A percentile compares a stretch with the other conserved stretches of the same genome.
Evolutionary conservation across 2,888 invertebrate species (phyloP).

Genomic region (Timema podura): DNA sequence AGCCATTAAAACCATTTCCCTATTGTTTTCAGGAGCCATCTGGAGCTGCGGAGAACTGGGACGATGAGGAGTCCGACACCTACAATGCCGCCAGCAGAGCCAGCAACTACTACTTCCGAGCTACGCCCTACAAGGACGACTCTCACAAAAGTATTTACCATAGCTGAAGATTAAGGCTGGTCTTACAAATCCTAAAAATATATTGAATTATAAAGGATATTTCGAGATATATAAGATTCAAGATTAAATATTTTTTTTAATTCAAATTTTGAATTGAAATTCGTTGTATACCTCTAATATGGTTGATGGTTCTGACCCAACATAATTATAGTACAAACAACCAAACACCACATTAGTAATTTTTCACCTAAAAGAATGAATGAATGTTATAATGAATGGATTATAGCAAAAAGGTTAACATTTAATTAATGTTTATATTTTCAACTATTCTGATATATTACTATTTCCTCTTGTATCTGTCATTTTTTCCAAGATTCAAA

Average conservation of each 20-base stretch:
- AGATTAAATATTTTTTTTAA: not conserved
- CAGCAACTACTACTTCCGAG: conserved; percentile 40
- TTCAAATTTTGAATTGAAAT: not conserved
- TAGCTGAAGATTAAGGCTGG: conserved; percentile 14
- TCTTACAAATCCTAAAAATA: not conserved
- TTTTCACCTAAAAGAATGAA: no score
- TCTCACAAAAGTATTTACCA: conserved; percentile 36
- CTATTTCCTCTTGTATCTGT: no score
- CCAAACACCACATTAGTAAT: no score
- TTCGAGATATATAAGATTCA: not conserved
- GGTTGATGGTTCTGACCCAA: no score
- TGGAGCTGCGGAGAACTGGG: conserved; percentile 39
- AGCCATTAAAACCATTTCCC: no score
- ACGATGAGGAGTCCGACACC: conserved; percentile 37
- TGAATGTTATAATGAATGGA: no score
- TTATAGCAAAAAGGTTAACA: no score
- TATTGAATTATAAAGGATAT: not conserved
- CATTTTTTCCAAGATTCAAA: no score
- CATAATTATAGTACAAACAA: no score
- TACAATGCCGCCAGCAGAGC: conserved; percentile 18
- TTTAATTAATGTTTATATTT: no score
- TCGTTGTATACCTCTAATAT: no score
- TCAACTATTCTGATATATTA: no score
- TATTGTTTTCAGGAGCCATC: conserved; percentile 15
- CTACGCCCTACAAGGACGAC: conserved; percentile 35